Evolutionary conservation across 2,888 invertebrate species (phyloP), one percentile per base, ranked within the genome.

Genomic region (Cistogaster globosa): DNA sequence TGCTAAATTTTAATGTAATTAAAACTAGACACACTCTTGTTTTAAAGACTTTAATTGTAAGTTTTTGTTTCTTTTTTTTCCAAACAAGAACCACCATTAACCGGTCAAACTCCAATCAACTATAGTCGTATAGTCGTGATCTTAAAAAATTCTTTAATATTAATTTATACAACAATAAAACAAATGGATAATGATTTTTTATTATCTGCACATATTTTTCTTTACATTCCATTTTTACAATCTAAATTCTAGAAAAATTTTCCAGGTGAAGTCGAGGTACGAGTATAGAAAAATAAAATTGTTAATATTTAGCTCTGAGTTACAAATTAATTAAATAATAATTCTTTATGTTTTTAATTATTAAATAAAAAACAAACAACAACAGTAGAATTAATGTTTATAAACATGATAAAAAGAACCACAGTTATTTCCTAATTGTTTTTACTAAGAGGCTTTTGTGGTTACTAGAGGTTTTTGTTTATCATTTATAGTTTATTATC

Each of bases 401-500:
- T 62, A 36, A 55, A 45, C n/a, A 38, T 48, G 53, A 69, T 42
- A 38, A 71, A 14, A 48, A 63, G 51, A 26, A 48, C 65, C 62
- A 51, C 79, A 58, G 72, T 86, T 83, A 71, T 72, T 71, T 82
- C 78, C 53, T 79, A 79, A 83, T 71, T 79, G 22, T 69, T 76
- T 79, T 58, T 77, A 57, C 67, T 55, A 45, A 18, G 14, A 38
- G 6, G 63, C 57, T 65, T 32, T 38, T 72, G 58, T 26, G 58
- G 45, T 22, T 58, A n/a, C 14, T 58, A 3, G 45, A 38, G 58
- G 57, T 32, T 32, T 53, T 1, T 68, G 55, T 12, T 6, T 0
- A 32, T 16, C 8, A 45, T 55, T 55, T 20, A 55, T 55, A 20
- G 32, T 67, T 53, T 42, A 6, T 22, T 38, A 63, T 63, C 57